phyloP scores from a whole-genome alignment of 2,797 vertebrate genomes.

The Tauraco hartlaubi region DNA sequence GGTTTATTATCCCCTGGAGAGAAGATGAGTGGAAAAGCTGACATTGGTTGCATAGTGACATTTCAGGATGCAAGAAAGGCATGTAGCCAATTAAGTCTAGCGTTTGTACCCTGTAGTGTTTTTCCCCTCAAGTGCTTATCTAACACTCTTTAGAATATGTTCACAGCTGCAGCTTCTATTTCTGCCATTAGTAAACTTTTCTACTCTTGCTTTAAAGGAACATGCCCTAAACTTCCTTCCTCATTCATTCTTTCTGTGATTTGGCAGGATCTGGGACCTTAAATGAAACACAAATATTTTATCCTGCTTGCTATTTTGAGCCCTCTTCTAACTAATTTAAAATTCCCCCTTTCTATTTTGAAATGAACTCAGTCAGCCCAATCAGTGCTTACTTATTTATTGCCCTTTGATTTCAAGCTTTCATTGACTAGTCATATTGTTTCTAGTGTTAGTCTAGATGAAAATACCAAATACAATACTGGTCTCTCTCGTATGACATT shows the following conservation, averaged over 20 bases:
- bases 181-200: constrained; percentile 62
- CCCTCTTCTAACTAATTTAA: neutral
- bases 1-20: constrained; percentile 58
- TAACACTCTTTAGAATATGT: constrained; percentile 64
- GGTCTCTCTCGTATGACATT: neutral
- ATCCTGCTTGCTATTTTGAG: constrained; percentile 6
- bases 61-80: constrained; percentile 63
- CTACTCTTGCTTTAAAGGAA: constrained; percentile 38
- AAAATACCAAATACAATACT: neutral
- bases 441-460: neutral
- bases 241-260: neutral
- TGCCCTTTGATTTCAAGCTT: constrained; percentile 1
- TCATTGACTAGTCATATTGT: neutral
- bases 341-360: neutral
- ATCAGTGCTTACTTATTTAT: neutral
- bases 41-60: constrained; percentile 64
- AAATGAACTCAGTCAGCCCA: neutral
- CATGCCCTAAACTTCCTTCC: constrained; percentile 36
- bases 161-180: constrained; percentile 72
- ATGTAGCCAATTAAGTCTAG: constrained; percentile 66
- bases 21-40: constrained; percentile 61
- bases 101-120: constrained; percentile 69
- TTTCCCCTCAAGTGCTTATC: constrained; percentile 70
- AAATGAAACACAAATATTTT: neutral
- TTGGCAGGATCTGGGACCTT: neutral